Evolutionary conservation across 2,113 vertebrate species (phyloP), one percentile per base, ranked within the genome.

Genomic region (Bettongia penicillata): DNA sequence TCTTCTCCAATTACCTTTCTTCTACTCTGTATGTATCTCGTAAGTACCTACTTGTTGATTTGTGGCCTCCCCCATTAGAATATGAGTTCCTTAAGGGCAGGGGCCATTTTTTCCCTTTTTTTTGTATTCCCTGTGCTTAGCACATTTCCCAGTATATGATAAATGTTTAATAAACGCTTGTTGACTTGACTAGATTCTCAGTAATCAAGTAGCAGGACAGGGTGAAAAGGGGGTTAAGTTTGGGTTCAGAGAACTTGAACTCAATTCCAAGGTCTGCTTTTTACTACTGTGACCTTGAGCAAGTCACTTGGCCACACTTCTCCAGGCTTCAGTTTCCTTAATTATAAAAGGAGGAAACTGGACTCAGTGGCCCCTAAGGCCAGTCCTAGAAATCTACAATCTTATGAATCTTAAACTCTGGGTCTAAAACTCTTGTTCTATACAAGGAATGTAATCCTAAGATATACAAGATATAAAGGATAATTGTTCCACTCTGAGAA

Each of bases 401-500:
- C 1, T 84, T 43, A 8, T 43, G n/a, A 84, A 0, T 19, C 43
- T 43, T 84, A 43, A 84, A 77, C 12, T 43, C n/a, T 43, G 31
- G 23, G 0, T 57, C 37, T 43, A 61, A 26, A 24, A 28, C 50
- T 95, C 37, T 50, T 26, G 26, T 61, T 94, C 89, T 84, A 48
- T 0, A 94, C 26, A 90, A 9, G 26, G 12, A 9, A 16, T 50
- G 49, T 3, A 0, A 2, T 14, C 8, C 47, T 52, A 89, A 93
- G 61, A 84, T 25, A 28, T 53, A n/a, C 37, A 14, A 25, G 16
- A 11, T 77, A 90, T 92, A 93, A 50, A 77, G 61, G 3, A 61
- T 43, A 51, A 91, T 52, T 68, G 43, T 89, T 94, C 53, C 77
- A 68, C 90, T 77, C 23, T 37, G 84, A 77, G n/a, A 55, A 95